Evolutionary conservation across 1,140 invertebrate species (phyloP).

Genomic region (Halyomorpha halys): DNA sequence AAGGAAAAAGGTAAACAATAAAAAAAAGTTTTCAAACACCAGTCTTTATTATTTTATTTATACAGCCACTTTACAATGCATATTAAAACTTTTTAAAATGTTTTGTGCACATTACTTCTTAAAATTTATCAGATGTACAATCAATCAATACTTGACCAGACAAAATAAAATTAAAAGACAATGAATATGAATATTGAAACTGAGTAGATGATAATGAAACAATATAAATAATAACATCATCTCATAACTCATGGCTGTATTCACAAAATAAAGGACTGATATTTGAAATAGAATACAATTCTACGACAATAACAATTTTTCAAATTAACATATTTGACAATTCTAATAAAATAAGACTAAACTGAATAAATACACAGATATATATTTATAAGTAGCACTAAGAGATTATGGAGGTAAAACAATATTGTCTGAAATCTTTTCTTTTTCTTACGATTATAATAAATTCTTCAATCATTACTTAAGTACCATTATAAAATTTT

Average conservation of each 20-base stretch:
- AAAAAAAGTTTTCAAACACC: conserved; percentile 19
- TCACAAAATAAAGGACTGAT: conserved; percentile 18
- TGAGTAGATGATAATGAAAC: neutral
- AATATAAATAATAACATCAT: neutral
- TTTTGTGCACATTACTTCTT: neutral
- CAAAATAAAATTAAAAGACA: neutral
- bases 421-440: too few species aligned
- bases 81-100: too few species aligned
- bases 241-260: conserved; percentile 3
- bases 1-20: conserved; percentile 4
- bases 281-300: conserved; percentile 12
- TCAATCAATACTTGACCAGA: neutral
- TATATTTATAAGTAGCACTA: too few species aligned
- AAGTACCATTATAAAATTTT: too few species aligned
- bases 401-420: too few species aligned
- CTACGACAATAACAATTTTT: too few species aligned
- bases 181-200: neutral
- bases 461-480: too few species aligned
- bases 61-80: conserved; percentile 6
- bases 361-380: too few species aligned
- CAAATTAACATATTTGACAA: too few species aligned
- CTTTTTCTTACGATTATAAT: too few species aligned
- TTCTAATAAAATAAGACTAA: too few species aligned
- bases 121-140: neutral
- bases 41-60: conserved; percentile 21